Conservation (phyloP, 2,113 vertebrate genomes). For the Microcebus tavaratra region DNA sequence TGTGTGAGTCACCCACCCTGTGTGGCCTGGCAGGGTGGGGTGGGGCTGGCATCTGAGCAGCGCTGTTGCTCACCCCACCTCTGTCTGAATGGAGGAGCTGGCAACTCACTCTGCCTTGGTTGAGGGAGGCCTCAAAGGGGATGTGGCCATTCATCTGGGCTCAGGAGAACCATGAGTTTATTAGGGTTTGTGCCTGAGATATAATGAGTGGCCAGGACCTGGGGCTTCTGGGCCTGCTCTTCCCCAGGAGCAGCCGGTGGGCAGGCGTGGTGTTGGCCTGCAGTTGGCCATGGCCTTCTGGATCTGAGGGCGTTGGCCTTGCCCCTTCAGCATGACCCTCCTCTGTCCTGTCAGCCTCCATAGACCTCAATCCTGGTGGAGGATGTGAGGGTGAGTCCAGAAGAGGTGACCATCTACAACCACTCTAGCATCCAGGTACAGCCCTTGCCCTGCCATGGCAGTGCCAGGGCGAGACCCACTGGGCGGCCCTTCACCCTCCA, state of each 20-base stretch:
- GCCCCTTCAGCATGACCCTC: slow-evolving; percentile 84
- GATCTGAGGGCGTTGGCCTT: not conserved
- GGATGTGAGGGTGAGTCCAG: slow-evolving; percentile 91
- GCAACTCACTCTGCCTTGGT: no score
- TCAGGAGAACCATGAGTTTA: not conserved
- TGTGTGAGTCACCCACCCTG: fast-evolving
- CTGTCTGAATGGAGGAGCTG: no score
- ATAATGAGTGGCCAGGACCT: no score
- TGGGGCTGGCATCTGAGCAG: not conserved
- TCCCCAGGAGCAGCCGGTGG: not conserved
- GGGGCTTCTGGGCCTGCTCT: no score
- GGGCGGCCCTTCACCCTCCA: fast-evolving
- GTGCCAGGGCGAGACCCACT: fast-evolving
- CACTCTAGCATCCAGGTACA: slow-evolving; percentile 63
- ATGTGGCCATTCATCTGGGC: no score
- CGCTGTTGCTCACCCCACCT: no score
- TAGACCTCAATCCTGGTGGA: slow-evolving; percentile 95
- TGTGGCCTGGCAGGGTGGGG: not conserved
- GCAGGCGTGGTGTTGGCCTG: not conserved
- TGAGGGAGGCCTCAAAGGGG: no score
- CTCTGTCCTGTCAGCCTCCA: slow-evolving; percentile 87
- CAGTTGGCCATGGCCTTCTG: not conserved
- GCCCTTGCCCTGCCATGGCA: fast-evolving
- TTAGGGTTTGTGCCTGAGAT: not conserved
- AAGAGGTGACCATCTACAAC: slow-evolving; percentile 91